phyloP scores from a whole-genome alignment of 2,797 vertebrate species.

The Diplodus sargus region DNA sequence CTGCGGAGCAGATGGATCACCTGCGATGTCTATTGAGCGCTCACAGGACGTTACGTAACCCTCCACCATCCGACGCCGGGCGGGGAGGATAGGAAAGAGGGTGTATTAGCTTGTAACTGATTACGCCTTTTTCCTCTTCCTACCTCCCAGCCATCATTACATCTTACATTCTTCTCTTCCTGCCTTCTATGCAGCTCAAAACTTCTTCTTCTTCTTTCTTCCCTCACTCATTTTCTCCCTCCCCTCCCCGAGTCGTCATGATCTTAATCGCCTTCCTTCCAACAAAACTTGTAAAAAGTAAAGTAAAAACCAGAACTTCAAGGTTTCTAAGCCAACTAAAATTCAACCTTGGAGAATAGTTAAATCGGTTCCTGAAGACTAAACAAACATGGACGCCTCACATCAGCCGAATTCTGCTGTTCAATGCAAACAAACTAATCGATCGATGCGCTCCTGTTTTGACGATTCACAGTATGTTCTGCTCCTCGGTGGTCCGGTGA shows the following conservation, averaged over 20 bases:
- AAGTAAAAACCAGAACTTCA: not conserved
- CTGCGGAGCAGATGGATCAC: constrained; percentile 54
- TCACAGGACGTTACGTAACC: constrained; percentile 35
- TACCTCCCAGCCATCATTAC: not conserved
- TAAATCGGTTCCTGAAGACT: not conserved
- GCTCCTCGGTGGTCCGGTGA: too few relatives aligned
- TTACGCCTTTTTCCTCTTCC: not conserved
- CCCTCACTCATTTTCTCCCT: not conserved
- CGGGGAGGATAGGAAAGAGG: not conserved
- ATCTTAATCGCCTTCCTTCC: not conserved
- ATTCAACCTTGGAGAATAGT: not conserved
- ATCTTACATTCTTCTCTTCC: too few relatives aligned
- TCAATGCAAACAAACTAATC: not conserved
- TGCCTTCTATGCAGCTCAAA: not conserved
- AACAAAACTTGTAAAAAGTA: not conserved
- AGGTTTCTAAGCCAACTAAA: not conserved
- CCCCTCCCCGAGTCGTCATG: too few relatives aligned
- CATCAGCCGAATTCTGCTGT: too few relatives aligned
- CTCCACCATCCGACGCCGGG: not conserved
- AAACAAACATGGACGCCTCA: not conserved
- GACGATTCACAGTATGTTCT: too few relatives aligned
- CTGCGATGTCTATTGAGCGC: constrained; percentile 42
- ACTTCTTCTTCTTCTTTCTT: not conserved
- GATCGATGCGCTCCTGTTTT: too few relatives aligned
- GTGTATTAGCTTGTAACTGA: not conserved